Evolutionary conservation across 37 sponge, comb jelly and placozoan genomes (phyloP), one percentile per base, ranked within the genome.

Genomic region (Ianthella basta): DNA sequence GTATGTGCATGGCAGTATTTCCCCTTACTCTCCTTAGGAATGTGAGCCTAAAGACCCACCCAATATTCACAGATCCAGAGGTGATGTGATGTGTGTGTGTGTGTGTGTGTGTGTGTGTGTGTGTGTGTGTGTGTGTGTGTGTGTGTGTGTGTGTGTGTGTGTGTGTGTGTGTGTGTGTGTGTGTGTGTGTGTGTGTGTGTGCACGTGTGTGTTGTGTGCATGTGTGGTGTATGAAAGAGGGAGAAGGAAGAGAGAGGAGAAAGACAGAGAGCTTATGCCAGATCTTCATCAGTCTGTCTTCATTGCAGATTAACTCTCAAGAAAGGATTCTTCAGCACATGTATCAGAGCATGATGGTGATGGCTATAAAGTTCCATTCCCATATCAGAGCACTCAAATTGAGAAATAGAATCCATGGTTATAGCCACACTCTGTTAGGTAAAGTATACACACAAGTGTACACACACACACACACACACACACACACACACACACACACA

Each of bases 311-410:
- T 25, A 25, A 74, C 0, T 85, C 88, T 23, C 55, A 85, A 60
- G 75, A 82, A 36, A 39, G 60, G 37, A 68, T 88, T 4, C 25
- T 82, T 24, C 57, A 35, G 30, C 87, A 91, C 53, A 33, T 85
- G 29, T 91, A 88, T 78, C 81, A 87, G 69, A 60, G 27, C 14
- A 87, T 91, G 40, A 68, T 91, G 25, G 54, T 88, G 67, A 72
- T 70, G 1, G 88, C 78, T 6, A 63, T 88, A 57, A 91, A 91
- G 86, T 87, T 81, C 56, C 61, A 85, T 64, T 59, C 77, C 29
- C 41, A 73, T 56, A 59, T 85, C 44, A 85, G 34, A 24, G 60
- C 82, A 4, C 44, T 90, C n/a, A 33, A 24, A 33, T 41, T 59
- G 21, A 82, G 87, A 23, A 64, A 24, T 29, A 10, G 66, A 16